Conservation (phyloP, 2,113 vertebrate species). For the Leptobrachium ailaonicum region DNA sequence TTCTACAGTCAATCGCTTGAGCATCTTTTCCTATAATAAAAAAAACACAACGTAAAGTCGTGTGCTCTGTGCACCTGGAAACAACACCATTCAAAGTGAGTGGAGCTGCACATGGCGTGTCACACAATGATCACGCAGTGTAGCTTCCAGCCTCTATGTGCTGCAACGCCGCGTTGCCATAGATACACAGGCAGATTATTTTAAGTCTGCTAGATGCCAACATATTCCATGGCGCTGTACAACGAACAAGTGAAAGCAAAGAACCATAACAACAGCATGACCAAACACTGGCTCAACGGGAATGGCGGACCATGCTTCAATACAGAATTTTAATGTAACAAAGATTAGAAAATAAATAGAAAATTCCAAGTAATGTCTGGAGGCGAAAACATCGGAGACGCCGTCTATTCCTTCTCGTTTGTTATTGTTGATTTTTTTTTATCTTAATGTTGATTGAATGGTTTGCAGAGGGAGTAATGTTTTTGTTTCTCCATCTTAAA, state of each 20-base stretch:
- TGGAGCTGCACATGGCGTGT: background rate
- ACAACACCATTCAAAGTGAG: background rate
- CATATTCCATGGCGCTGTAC: background rate
- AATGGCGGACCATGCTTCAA: background rate
- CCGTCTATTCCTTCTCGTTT: too few relatives aligned
- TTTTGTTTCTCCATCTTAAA: too few relatives aligned
- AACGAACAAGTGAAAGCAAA: background rate
- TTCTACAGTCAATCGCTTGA: too few relatives aligned
- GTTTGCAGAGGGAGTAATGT: too few relatives aligned
- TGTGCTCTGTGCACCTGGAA: background rate
- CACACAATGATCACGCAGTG: background rate
- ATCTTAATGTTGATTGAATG: too few relatives aligned
- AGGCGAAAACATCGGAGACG: too few relatives aligned
- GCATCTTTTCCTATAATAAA: too few relatives aligned
- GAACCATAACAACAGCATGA: background rate
- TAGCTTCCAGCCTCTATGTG: background rate
- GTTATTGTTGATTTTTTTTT: too few relatives aligned
- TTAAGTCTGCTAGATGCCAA: background rate
- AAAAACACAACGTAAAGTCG: background rate
- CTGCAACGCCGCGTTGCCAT: constrained; percentile 1
- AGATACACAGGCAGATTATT: constrained; percentile 1
- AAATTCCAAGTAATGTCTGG: too few relatives aligned
- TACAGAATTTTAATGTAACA: too few relatives aligned
- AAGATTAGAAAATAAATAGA: too few relatives aligned
- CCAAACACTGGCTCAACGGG: background rate